These are phyloP conservation scores for Enteromius treurensis DNA, from an alignment of 2,797 vertebrate genomes.

Conservation along the genomic window DNA sequence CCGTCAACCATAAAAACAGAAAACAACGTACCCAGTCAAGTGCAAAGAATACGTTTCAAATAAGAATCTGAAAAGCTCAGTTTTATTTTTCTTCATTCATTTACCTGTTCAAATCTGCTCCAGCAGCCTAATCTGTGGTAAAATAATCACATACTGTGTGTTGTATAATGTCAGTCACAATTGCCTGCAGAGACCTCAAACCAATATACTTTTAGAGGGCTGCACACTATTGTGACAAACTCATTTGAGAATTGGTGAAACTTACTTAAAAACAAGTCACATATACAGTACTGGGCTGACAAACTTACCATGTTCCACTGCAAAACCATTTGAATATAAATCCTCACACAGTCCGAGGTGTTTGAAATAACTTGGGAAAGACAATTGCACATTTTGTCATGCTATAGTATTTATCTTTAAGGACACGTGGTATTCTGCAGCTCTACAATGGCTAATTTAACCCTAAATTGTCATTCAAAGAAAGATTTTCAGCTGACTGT, in stretches of 20 bases:
- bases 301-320: neutral
- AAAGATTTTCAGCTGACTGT: neutral
- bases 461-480: neutral
- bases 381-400: neutral
- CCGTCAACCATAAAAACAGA: slow-evolving; percentile 33
- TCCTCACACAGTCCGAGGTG: neutral
- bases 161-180: neutral
- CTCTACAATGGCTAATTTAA: slow-evolving; percentile 11
- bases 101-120: neutral
- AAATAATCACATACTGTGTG: neutral
- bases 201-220: neutral
- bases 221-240: neutral
- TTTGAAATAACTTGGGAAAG: neutral
- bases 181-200: neutral
- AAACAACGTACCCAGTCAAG: slow-evolving; percentile 23
- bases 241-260: neutral
- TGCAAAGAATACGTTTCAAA: neutral
- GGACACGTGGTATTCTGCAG: neutral
- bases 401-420: neutral
- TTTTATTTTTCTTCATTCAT: neutral
- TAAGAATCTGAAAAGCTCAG: slow-evolving; percentile 25
- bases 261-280: neutral
- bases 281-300: neutral
- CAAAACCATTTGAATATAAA: neutral
- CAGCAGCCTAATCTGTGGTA: neutral